Conservation (phyloP, 2,113 vertebrate genomes). For the Alexandromys fortis region DNA sequence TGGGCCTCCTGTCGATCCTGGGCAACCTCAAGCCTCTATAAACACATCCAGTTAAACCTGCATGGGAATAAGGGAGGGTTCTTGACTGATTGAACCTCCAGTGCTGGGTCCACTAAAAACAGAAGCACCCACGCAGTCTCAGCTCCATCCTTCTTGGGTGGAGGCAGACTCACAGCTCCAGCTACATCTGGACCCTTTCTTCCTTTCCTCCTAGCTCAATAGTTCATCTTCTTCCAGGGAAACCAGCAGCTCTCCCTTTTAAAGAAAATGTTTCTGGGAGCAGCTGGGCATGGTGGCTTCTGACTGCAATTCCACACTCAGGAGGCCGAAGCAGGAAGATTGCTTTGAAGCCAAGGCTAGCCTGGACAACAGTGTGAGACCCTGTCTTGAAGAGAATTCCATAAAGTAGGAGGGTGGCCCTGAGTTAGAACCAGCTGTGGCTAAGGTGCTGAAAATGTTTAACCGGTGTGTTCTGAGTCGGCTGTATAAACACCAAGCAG, state of each 20-base stretch:
- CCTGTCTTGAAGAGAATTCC: background rate
- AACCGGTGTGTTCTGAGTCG: background rate
- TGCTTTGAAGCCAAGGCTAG: background rate
- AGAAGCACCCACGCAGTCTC: too few species aligned
- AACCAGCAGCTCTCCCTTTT: background rate
- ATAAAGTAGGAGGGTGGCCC: background rate
- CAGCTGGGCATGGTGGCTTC: background rate
- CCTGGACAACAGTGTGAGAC: background rate
- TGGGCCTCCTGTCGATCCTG: background rate
- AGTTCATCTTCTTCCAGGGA: background rate
- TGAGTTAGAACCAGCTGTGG: background rate
- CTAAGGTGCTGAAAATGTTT: background rate
- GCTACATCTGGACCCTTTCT: background rate
- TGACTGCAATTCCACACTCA: background rate
- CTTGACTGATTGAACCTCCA: background rate
- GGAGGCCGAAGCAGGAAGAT: background rate
- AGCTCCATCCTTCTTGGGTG: background rate
- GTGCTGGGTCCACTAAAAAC: background rate
- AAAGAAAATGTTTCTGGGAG: background rate
- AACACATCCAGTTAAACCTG: background rate
- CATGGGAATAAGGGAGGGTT: background rate
- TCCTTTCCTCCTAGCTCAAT: background rate
- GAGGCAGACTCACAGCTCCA: background rate
- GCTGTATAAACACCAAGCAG: background rate
- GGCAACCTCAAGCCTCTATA: background rate